A percentile compares a stretch with the other conserved stretches of the same genome.
These are phyloP conservation scores for Saturnia japonica DNA, from an alignment of 2,888 invertebrate genomes.

Conservation along the genomic window DNA sequence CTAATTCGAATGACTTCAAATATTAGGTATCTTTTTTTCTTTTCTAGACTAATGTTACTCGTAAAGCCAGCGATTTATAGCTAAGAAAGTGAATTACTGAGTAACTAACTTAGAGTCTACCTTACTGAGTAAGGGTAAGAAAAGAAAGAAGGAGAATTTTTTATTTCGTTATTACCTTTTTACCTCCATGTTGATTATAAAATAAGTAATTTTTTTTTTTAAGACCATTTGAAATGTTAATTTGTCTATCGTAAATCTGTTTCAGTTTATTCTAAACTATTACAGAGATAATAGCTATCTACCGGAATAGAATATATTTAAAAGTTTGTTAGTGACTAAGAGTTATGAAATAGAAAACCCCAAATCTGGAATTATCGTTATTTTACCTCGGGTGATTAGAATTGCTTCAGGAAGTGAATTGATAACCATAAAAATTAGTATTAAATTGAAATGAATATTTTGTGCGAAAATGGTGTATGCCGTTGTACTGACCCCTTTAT, in stretches of 20 bases:
- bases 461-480: conserved; percentile 5
- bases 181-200: not conserved
- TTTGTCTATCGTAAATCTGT: not conserved
- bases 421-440: not conserved
- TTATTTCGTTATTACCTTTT: too few relatives aligned
- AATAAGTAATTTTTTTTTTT: not conserved
- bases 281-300: not conserved
- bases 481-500: conserved; percentile 42
- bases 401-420: not conserved
- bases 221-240: not conserved
- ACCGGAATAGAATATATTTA: not conserved
- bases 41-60: not conserved
- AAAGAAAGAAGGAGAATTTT: too few relatives aligned
- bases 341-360: not conserved
- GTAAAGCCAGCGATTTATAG: not conserved
- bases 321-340: not conserved
- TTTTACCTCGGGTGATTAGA: not conserved
- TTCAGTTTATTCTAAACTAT: not conserved
- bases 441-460: not conserved
- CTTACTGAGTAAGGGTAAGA: not conserved
- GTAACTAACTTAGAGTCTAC: not conserved
- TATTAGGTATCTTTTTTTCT: not conserved
- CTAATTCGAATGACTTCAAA: not conserved
- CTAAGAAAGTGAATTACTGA: not conserved
- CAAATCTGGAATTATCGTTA: not conserved